A percentile compares a stretch with the other conserved stretches of the same genome.
Conservation (phyloP, 2,797 vertebrate species). For the Poecilia velifera region DNA sequence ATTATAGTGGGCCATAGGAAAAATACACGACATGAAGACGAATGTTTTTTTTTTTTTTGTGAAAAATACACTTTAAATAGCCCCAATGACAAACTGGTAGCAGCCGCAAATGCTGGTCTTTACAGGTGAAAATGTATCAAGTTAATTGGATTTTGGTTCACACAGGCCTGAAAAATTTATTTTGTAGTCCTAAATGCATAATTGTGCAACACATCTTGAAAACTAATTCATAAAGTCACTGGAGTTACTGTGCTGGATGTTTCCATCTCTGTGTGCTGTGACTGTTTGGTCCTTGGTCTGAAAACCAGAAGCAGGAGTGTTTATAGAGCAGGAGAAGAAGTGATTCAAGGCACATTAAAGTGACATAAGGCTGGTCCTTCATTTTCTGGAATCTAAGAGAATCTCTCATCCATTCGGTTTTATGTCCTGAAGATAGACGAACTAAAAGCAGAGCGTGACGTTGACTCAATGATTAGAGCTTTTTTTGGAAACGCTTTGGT, state of each 20-base stretch:
- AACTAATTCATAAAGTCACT: conserved; percentile 6
- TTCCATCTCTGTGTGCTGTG: conserved; percentile 13
- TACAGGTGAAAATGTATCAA: conserved; percentile 55
- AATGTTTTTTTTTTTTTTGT: conserved; percentile 24
- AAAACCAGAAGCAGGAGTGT: conserved; percentile 29
- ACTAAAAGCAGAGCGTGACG: background rate
- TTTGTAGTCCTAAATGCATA: conserved; percentile 59
- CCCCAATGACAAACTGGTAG: conserved; percentile 49
- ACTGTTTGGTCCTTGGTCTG: conserved; percentile 56
- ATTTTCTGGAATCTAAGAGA: conserved; percentile 42
- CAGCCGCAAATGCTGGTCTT: conserved; percentile 67
- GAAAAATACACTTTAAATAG: conserved; percentile 57
- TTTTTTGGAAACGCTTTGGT: conserved; percentile 30
- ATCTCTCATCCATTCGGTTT: conserved; percentile 30
- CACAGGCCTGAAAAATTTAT: conserved; percentile 43
- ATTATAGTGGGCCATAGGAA: conserved; percentile 46
- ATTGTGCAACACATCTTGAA: conserved; percentile 48
- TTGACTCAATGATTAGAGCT: background rate
- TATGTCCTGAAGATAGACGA: conserved; percentile 12
- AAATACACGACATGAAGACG: conserved; percentile 48
- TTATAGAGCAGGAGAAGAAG: conserved; percentile 35
- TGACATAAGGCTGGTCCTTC: conserved; percentile 73
- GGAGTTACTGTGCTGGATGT: conserved; percentile 24
- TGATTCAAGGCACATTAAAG: conserved; percentile 76
- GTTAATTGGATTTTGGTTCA: conserved; percentile 72